Conservation (phyloP, 1,140 invertebrate species). For the Mesaphorura yosii region DNA sequence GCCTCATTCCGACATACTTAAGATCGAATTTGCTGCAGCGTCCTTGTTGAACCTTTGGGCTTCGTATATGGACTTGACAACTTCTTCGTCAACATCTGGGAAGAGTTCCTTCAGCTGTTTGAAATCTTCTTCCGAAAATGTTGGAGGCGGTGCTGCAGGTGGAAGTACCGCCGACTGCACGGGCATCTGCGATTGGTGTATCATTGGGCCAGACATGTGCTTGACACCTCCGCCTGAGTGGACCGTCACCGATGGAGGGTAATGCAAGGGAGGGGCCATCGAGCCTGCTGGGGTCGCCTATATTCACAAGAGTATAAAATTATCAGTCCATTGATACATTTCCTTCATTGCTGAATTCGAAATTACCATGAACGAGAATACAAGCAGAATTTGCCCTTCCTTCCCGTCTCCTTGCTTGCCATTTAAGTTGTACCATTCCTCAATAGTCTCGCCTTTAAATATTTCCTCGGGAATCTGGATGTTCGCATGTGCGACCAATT, state of each 20-base stretch:
- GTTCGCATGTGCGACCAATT: slow-evolving; percentile 84
- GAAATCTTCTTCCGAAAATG: slow-evolving; percentile 50
- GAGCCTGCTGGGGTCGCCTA: slow-evolving; percentile 23
- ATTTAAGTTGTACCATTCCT: slow-evolving; percentile 84
- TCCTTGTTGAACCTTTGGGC: slow-evolving; percentile 83
- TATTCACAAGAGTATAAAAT: not conserved
- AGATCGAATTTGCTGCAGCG: slow-evolving; percentile 72
- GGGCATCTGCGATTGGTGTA: slow-evolving; percentile 32
- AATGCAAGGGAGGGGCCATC: slow-evolving; percentile 11
- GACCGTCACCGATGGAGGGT: not conserved
- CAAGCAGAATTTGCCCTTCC: slow-evolving; percentile 64
- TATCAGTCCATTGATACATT: too few relatives aligned
- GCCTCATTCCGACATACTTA: slow-evolving; percentile 65
- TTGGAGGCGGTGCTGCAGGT: slow-evolving; percentile 25
- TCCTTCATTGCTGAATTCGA: too few relatives aligned
- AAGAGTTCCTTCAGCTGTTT: slow-evolving; percentile 91
- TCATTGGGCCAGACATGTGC: slow-evolving; percentile 33
- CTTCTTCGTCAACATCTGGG: slow-evolving; percentile 81
- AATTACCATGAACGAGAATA: slow-evolving; percentile 50
- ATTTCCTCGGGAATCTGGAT: slow-evolving; percentile 70
- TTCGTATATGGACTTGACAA: slow-evolving; percentile 80
- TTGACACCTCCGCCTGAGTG: not conserved
- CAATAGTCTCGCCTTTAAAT: slow-evolving; percentile 72
- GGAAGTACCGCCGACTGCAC: slow-evolving; percentile 24
- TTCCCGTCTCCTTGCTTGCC: slow-evolving; percentile 80